Base-by-base conservation (phyloP, 1,140 invertebrate species). In the Geopemphigus sp. region DNA sequence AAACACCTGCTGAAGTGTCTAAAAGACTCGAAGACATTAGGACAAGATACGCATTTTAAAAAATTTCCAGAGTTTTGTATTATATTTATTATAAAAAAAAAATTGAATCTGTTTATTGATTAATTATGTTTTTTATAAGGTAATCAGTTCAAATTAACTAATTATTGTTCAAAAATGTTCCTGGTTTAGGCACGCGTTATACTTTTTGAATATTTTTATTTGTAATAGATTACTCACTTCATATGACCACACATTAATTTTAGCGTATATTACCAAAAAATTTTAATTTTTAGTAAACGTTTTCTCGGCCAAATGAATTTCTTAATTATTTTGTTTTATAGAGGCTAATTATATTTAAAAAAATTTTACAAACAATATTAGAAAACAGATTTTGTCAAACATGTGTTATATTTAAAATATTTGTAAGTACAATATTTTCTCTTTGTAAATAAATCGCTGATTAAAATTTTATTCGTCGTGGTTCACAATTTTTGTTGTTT, bases 11-110 rank as follows among this genome's bases (percentile, higher is more conserved):
- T 72, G 97, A 99, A 87, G 96, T 99, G 12, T 96, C 96, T 0
- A 97, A 97, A 86, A 96, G 96, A 86, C 86, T 97, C 5, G 95
- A 97, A 88, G 95, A 97, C 84, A 94, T 97, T 83, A 89, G 96
- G 84, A 97, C 95, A 1, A 88, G 95, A 87, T 97, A 96, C 84
- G 95, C 96, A 12, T 98, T 97, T 88, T 98, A 95, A 91, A 63
- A 47, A 24, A 47, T 63, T 59, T 29, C 11, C 17, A 29, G 32
- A 59, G 12, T 76, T 56, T 76, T 76, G 45, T 76, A 76, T 45
- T 39, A 56, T 73, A 74, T 39, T 74, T 24, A 74, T 57, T 57
- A 57, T 15, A 59, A 22, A 45, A 45, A 45, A 66, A 53, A 5
- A 24, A 70, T n/a, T n/a, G n/a, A 15, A 53, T 26, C 0, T 24